Conservation (phyloP, 2,797 vertebrate genomes). For the Lindbergichthys nudifrons region DNA sequence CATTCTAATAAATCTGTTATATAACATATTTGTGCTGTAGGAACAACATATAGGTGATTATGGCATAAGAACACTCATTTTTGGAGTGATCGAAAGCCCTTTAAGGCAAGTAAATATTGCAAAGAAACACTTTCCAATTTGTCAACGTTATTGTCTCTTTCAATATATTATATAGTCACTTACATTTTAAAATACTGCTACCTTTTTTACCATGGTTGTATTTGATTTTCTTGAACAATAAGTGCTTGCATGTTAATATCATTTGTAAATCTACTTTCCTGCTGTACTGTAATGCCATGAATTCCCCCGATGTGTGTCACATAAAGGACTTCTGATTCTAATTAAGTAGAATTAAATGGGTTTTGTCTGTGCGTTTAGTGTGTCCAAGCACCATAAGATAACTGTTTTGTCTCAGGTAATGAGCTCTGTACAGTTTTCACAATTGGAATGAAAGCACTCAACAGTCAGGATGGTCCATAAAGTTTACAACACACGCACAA, state of each 20-base stretch:
- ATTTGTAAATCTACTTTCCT: no score
- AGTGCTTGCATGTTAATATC: no score
- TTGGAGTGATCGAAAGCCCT: background rate
- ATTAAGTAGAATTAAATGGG: background rate
- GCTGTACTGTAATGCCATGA: no score
- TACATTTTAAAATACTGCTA: no score
- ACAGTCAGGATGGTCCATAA: constrained; percentile 16
- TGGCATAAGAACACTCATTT: background rate
- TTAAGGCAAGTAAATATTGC: background rate
- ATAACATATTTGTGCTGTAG: background rate
- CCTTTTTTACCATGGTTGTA: no score
- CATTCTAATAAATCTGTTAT: background rate
- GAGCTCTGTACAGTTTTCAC: constrained; percentile 6
- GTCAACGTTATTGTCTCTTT: no score
- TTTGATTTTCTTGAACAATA: no score
- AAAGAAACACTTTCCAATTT: background rate
- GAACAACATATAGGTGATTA: background rate
- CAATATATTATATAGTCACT: no score
- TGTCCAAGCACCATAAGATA: background rate
- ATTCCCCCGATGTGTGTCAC: no score
- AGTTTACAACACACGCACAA: constrained; percentile 23
- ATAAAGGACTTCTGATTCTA: no score
- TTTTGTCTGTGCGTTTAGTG: background rate
- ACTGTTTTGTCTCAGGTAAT: background rate
- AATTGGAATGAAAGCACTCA: background rate